Conservation (phyloP, 2,797 vertebrate species). For the Brachymystax lenok region DNA sequence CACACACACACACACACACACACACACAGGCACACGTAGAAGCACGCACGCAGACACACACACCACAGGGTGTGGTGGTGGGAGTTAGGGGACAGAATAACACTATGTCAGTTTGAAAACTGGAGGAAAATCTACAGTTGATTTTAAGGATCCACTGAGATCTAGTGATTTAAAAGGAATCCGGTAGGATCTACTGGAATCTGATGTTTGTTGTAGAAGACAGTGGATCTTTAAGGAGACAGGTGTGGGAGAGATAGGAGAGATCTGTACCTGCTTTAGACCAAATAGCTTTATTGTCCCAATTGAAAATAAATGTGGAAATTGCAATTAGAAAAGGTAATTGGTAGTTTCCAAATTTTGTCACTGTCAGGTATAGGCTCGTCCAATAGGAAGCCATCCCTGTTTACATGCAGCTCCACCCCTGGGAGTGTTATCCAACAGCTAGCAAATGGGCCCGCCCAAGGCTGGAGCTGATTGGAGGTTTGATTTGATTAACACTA, state of each 20-base stretch:
- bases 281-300: not conserved
- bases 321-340: slow-evolving; percentile 20
- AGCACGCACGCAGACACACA: slow-evolving; percentile 36
- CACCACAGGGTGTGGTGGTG: slow-evolving; percentile 36
- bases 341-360: slow-evolving; percentile 17
- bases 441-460: slow-evolving; percentile 45
- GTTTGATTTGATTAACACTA: slow-evolving; percentile 65
- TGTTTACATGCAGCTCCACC: slow-evolving; percentile 58
- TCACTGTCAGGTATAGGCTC: slow-evolving; percentile 52
- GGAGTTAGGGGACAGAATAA: slow-evolving; percentile 75
- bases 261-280: slow-evolving; percentile 37
- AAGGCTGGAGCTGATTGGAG: slow-evolving; percentile 62
- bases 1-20: not conserved
- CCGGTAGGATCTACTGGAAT: slow-evolving; percentile 11
- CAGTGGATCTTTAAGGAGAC: slow-evolving; percentile 81
- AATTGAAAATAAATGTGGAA: no score
- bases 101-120: slow-evolving; percentile 77
- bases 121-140: slow-evolving; percentile 47
- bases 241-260: slow-evolving; percentile 59
- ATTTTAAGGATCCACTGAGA: slow-evolving; percentile 79
- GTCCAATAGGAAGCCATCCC: slow-evolving; percentile 62
- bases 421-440: slow-evolving; percentile 37
- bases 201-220: slow-evolving; percentile 22
- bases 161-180: slow-evolving; percentile 22
- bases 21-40: slow-evolving; percentile 62